Evolutionary conservation across 2,888 invertebrate species (phyloP), one percentile per base, ranked within the genome.

Genomic region (Caenorhabditis becei): DNA sequence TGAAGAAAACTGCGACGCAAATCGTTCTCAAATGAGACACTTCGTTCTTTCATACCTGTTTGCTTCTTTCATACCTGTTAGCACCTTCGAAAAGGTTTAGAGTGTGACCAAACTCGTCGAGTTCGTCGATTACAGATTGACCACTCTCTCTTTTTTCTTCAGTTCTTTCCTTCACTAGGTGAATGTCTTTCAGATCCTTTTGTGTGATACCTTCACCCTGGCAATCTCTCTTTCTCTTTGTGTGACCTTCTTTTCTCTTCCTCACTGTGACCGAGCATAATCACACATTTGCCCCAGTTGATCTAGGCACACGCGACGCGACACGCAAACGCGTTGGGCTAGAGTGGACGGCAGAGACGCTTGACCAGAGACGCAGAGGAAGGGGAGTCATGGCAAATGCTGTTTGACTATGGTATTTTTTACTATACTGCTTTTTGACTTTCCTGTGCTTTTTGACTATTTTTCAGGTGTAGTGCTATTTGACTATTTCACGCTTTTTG

Each of bases 41-140:
- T 71, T 71, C 41, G 71, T 74, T 32, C 65, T 74, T 65, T 72
- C 62, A 72, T 65, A 72, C 72, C 28, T 72, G 62, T 72, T 65
- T 72, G 72, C 72, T 54, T n/a, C n/a, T n/a, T n/a, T n/a, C n/a
- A n/a, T n/a, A n/a, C n/a, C n/a, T n/a, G n/a, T n/a, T n/a, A 74
- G 80, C 41, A 81, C 80, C 80, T 78, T 78, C 65, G 71, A 72
- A 65, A 78, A 78, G 78, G n/a, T 44, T 78, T 78, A 37, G 80
- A 67, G 81, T 81, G 77, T 66, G 77, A 78, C 81, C 70, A 77
- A 75, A 75, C 35, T 80, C 80, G 62, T 75, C 44, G 74, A 77
- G 61, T 80, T 77, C 70, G n/a, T n/a, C n/a, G n/a, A n/a, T n/a
- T n/a, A n/a, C 10, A 35, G 35, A 35, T 35, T 10, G 5, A 8